Conservation (phyloP, 1,140 invertebrate genomes). For the Drosophila parabipectinata region DNA sequence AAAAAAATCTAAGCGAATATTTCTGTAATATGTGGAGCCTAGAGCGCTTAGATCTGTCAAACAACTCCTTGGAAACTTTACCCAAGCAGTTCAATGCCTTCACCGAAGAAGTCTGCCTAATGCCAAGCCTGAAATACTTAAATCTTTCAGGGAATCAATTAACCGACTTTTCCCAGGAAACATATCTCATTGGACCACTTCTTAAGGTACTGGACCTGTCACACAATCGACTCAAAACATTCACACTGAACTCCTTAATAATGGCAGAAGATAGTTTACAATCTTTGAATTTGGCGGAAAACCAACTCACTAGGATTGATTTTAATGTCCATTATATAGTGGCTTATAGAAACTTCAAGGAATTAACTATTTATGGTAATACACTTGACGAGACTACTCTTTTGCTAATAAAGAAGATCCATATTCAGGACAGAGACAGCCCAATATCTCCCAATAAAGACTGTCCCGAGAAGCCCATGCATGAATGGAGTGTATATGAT, state of each 20-base stretch:
- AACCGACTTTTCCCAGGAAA: background rate
- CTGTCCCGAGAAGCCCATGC: background rate
- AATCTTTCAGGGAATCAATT: background rate
- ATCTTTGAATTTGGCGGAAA: background rate
- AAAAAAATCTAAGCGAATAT: background rate
- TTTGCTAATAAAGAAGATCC: background rate
- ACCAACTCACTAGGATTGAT: background rate
- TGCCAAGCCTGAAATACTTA: background rate
- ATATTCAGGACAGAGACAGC: background rate
- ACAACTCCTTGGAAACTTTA: background rate
- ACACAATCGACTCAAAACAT: background rate
- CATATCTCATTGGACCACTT: background rate
- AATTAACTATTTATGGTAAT: background rate
- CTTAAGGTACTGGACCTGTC: background rate
- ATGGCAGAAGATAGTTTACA: background rate
- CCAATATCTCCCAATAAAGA: background rate
- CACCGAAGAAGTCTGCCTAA: background rate
- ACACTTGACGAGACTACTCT: background rate
- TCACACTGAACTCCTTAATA: background rate
- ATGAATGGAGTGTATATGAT: slow-evolving; percentile 18
- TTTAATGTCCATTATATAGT: background rate
- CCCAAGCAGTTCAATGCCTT: background rate
- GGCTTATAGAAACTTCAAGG: background rate
- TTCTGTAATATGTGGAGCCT: slow-evolving; percentile 2
- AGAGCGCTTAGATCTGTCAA: background rate